Percentiles rank a stretch among this genome's conserved stretches.
Conservation (phyloP, 2,113 vertebrate genomes). For the Prunella fulvescens region DNA sequence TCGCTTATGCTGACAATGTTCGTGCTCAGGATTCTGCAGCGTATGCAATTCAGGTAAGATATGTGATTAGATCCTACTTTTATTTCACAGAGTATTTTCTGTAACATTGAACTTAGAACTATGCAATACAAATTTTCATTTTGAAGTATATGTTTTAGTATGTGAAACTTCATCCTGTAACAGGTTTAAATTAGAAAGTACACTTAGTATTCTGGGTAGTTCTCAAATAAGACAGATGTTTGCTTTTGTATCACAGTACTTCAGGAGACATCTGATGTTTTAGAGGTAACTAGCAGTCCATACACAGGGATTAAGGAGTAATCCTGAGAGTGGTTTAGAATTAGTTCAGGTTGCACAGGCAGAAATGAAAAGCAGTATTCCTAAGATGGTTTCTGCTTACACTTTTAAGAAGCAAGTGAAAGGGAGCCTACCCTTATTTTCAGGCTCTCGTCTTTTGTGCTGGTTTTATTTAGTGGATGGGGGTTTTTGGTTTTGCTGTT, state of each 20-base stretch:
- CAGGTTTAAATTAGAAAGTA: background rate
- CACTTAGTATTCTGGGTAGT: background rate
- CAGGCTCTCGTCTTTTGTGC: background rate
- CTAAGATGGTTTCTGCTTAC: background rate
- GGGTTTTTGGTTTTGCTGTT: background rate
- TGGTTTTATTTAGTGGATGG: background rate
- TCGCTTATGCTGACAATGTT: constrained; percentile 94
- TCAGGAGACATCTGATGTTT: background rate
- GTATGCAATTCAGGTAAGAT: constrained; percentile 92
- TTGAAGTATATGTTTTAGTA: background rate
- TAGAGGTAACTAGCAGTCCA: background rate
- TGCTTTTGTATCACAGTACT: background rate
- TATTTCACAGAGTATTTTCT: background rate
- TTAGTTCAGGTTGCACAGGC: background rate
- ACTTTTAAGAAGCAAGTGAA: background rate
- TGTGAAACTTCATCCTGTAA: background rate
- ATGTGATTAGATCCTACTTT: background rate
- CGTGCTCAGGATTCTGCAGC: constrained; percentile 96
- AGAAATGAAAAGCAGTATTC: background rate
- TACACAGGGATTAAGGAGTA: background rate
- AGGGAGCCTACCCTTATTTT: background rate
- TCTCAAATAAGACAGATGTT: background rate
- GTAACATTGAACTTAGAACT: background rate
- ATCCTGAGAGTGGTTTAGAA: background rate
- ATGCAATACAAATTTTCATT: background rate